Evolutionary conservation across 2,113 vertebrate species (phyloP).

Genomic region (Chinchilla lanigera): DNA sequence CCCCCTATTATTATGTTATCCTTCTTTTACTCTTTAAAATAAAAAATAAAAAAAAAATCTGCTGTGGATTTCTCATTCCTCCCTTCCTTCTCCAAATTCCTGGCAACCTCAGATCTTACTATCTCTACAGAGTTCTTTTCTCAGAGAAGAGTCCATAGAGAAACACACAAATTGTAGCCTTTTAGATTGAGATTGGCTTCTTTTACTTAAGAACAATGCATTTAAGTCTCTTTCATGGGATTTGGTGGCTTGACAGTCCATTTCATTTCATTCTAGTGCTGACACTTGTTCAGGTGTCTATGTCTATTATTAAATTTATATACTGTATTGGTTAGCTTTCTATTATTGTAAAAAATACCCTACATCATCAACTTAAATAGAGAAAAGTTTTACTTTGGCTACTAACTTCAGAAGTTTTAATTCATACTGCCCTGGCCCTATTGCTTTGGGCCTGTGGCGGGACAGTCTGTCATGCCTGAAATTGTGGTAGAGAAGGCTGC

Average conservation of each 20-base stretch:
- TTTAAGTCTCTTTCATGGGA: background rate
- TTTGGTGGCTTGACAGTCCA: background rate
- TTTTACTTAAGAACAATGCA: background rate
- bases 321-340: background rate
- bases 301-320: background rate
- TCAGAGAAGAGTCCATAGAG: background rate
- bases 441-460: background rate
- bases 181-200: background rate
- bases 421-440: background rate
- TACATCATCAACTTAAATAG: background rate
- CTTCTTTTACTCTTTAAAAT: too few relatives aligned
- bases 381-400: background rate
- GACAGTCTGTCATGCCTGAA: background rate
- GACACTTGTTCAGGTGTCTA: background rate
- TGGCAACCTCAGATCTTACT: background rate
- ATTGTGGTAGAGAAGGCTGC: background rate
- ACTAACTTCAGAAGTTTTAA: background rate
- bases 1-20: too few relatives aligned
- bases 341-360: background rate
- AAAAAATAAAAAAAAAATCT: too few relatives aligned
- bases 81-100: background rate
- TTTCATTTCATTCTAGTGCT: background rate
- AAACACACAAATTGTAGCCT: background rate
- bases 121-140: background rate
- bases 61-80: background rate